Conservation (phyloP, 2,888 invertebrate species). For the Spisula solida region DNA sequence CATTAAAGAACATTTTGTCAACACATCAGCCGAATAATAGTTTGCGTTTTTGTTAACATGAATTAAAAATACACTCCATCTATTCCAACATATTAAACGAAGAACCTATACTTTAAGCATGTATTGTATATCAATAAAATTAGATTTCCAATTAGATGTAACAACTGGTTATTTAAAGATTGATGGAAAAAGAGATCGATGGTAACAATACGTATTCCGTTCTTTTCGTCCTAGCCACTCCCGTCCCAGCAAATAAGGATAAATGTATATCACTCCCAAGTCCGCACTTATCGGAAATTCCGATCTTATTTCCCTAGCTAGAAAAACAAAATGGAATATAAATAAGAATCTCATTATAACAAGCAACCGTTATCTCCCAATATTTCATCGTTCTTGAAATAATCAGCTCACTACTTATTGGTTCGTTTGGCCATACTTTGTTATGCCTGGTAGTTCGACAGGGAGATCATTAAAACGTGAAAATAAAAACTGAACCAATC, state of each 20-base stretch:
- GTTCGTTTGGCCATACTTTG: not conserved
- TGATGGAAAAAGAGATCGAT: not conserved
- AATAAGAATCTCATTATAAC: conserved; percentile 4
- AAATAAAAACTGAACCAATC: too few species aligned
- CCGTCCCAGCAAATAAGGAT: not conserved
- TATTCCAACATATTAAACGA: not conserved
- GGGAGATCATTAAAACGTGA: not conserved
- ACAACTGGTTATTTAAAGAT: not conserved
- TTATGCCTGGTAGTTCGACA: not conserved
- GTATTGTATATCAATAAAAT: not conserved
- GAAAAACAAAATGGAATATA: not conserved
- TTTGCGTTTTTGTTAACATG: not conserved
- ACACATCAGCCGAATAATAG: too few species aligned
- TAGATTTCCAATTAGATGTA: not conserved
- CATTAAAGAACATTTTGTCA: too few species aligned
- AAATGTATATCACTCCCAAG: not conserved
- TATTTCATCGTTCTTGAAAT: not conserved
- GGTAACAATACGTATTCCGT: not conserved
- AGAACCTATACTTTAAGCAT: not conserved
- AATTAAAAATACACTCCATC: not conserved
- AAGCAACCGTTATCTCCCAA: not conserved
- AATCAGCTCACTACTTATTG: not conserved
- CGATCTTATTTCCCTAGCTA: not conserved
- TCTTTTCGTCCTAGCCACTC: not conserved
- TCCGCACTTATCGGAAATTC: not conserved